Percentiles rank a stretch among this genome's conserved stretches.
Evolutionary conservation across 2,888 invertebrate species (phyloP).

Genomic region (Drosophila niveifrons): DNA sequence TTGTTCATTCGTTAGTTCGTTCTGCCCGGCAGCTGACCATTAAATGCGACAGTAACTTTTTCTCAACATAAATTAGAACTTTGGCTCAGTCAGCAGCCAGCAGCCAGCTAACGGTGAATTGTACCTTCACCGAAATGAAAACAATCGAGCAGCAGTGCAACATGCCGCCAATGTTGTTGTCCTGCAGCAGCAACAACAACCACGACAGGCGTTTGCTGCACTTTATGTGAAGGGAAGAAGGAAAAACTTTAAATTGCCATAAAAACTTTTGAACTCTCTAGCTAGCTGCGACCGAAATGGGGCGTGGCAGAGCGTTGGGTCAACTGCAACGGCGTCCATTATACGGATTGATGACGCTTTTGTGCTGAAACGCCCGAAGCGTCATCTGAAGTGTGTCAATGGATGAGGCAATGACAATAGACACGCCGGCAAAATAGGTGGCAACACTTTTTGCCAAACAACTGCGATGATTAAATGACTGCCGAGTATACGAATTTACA

Average conservation of each 20-base stretch:
- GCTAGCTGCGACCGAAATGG: constrained; percentile 23
- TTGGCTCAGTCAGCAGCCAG: constrained; percentile 21
- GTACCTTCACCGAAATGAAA: constrained; percentile 20
- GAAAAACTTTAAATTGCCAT: constrained; percentile 59
- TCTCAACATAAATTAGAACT: constrained; percentile 71
- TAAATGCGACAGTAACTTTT: constrained; percentile 62
- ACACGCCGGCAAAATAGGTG: constrained; percentile 20
- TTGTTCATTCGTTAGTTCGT: neutral
- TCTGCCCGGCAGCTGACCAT: constrained; percentile 42
- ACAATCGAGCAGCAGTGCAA: constrained; percentile 46
- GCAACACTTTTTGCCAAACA: constrained; percentile 18
- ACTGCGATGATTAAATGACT: constrained; percentile 9
- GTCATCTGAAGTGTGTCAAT: constrained; percentile 62
- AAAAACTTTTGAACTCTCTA: constrained; percentile 48
- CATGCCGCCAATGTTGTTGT: constrained; percentile 16
- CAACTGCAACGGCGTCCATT: constrained; percentile 56
- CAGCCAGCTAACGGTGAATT: constrained; percentile 21
- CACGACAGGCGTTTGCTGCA: constrained; percentile 49
- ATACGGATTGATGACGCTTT: constrained; percentile 59
- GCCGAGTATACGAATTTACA: too few species aligned
- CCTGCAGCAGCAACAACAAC: constrained; percentile 32
- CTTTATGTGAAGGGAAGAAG: constrained; percentile 39
- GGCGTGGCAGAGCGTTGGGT: constrained; percentile 43
- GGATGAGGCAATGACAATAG: constrained; percentile 22
- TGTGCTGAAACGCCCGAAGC: constrained; percentile 19